A percentile compares a stretch with the other conserved stretches of the same genome.
Conservation (phyloP, 2,797 vertebrate species). For the Peromyscus nudipes region DNA sequence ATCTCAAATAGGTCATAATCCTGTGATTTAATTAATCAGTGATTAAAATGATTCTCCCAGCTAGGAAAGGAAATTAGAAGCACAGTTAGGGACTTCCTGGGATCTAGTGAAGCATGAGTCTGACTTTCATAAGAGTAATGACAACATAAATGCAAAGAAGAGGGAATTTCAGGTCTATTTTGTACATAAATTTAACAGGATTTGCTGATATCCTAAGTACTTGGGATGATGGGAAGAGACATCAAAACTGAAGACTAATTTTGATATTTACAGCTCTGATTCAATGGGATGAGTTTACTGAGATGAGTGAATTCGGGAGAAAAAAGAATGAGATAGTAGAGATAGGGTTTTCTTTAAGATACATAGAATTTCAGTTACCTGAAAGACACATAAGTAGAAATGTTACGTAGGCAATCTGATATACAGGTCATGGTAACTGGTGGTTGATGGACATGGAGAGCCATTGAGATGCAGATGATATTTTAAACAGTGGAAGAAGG, state of each 20-base stretch:
- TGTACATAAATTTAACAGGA: neutral
- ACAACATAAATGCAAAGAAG: neutral
- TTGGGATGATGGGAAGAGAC: neutral
- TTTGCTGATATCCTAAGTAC: neutral
- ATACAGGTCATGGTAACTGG: slow-evolving; percentile 22
- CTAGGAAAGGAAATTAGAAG: neutral
- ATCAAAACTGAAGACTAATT: neutral
- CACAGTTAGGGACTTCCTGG: neutral
- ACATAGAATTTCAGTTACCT: neutral
- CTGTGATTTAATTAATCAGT: neutral
- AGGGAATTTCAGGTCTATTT: neutral
- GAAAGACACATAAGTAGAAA: neutral
- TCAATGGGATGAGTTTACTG: neutral
- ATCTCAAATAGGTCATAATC: neutral
- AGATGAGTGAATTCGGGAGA: neutral
- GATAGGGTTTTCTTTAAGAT: slow-evolving; percentile 32
- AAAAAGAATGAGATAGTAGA: neutral
- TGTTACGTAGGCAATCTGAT: slow-evolving; percentile 17
- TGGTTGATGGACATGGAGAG: neutral
- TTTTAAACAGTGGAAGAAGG: neutral
- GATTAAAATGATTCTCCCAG: neutral
- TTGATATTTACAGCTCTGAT: neutral
- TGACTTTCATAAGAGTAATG: neutral
- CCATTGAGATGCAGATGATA: slow-evolving; percentile 41
- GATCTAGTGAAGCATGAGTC: neutral